A percentile compares a stretch with the other conserved stretches of the same genome.
These are phyloP conservation scores for Lipophrys pholis DNA, from an alignment of 2,113 vertebrate species.

Conservation along the genomic window DNA sequence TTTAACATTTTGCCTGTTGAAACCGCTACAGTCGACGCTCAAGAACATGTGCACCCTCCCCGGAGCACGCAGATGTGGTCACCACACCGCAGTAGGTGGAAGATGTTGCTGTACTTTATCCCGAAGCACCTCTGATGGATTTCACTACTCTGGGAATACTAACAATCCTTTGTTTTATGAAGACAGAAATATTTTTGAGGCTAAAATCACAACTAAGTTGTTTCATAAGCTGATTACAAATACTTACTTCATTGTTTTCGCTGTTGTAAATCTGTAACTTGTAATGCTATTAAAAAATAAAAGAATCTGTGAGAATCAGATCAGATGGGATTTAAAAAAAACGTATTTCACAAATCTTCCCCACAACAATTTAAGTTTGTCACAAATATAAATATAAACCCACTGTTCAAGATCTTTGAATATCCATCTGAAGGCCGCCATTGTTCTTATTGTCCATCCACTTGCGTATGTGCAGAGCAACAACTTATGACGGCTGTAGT, in stretches of 20 bases:
- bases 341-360: no score
- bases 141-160: background rate
- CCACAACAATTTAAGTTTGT: no score
- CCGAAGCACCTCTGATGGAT: background rate
- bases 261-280: background rate
- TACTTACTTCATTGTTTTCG: background rate
- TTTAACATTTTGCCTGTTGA: constrained; percentile 10
- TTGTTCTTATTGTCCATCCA: no score
- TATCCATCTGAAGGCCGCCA: no score
- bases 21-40: background rate
- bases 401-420: no score
- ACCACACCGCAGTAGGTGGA: constrained; percentile 8
- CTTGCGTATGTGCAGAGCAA: no score
- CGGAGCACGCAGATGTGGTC: background rate
- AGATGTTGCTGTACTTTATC: background rate
- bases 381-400: no score
- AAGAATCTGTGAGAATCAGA: no score
- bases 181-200: background rate
- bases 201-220: no score
- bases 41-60: constrained; percentile 1
- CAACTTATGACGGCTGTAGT: no score
- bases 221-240: background rate
- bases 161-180: no score
- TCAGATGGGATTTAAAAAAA: no score
- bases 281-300: background rate